Percentiles rank a stretch among this genome's conserved stretches.
Conservation (phyloP, 1,140 invertebrate genomes). For the Leptinotarsa lineolata region DNA sequence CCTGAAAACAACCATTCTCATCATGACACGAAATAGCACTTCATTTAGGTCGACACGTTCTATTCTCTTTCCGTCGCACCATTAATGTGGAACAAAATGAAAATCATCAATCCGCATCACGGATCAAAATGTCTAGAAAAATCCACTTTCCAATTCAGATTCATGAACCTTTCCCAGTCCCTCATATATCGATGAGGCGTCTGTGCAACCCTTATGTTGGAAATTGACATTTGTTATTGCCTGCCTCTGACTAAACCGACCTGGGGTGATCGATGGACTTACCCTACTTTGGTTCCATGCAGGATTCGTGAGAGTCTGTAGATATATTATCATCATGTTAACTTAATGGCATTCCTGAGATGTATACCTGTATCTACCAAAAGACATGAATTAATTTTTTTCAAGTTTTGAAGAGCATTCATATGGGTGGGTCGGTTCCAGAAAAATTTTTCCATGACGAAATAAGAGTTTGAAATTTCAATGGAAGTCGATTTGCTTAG, state of each 20-base stretch:
- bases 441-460: not conserved
- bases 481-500: too few relatives aligned
- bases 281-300: not conserved
- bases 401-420: not conserved
- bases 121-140: not conserved
- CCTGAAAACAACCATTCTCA: too few relatives aligned
- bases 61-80: not conserved
- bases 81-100: not conserved
- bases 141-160: conserved; percentile 34
- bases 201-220: not conserved
- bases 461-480: too few relatives aligned
- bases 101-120: not conserved
- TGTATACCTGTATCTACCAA: not conserved
- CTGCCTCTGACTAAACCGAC: not conserved
- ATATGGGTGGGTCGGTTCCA: not conserved
- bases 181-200: conserved; percentile 6
- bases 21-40: too few relatives aligned
- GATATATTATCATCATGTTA: conserved; percentile 15
- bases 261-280: conserved; percentile 4
- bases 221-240: conserved; percentile 15
- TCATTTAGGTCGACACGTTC: not conserved
- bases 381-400: not conserved
- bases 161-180: not conserved
- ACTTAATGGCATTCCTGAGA: not conserved
- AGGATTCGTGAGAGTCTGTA: not conserved